These are phyloP conservation scores for Dynastes tityus DNA, from an alignment of 2,888 invertebrate genomes.

Conservation along the genomic window DNA sequence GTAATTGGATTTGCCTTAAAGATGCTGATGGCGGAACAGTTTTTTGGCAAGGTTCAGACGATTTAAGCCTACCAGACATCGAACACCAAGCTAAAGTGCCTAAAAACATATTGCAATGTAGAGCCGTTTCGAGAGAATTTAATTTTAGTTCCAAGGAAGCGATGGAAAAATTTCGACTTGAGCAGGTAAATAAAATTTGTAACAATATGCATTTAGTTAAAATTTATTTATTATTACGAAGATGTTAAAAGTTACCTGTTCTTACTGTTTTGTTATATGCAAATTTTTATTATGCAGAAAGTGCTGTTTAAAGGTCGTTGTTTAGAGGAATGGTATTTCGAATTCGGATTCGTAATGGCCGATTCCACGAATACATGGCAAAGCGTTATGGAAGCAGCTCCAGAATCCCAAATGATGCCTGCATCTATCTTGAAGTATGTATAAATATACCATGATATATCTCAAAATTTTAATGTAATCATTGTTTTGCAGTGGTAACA, in stretches of 20 bases:
- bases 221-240: too few species aligned
- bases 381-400: slow-evolving; percentile 97
- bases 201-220: neutral
- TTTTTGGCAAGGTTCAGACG: slow-evolving; percentile 97
- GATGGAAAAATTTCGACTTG: slow-evolving; percentile 96
- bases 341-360: slow-evolving; percentile 99
- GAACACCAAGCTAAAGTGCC: slow-evolving; percentile 99
- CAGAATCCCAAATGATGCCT: slow-evolving; percentile 99
- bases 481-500: slow-evolving; percentile 83
- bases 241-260: too few species aligned
- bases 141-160: slow-evolving; percentile 93
- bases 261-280: too few species aligned
- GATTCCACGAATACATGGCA: slow-evolving; percentile 99
- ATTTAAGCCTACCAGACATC: slow-evolving; percentile 89
- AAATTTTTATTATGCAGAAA: slow-evolving; percentile 74
- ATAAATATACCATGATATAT: slow-evolving; percentile 28
- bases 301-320: slow-evolving; percentile 89
- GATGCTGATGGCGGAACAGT: slow-evolving; percentile 95
- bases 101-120: slow-evolving; percentile 94
- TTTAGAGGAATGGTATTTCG: slow-evolving; percentile 99
- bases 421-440: slow-evolving; percentile 94
- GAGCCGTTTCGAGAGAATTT: slow-evolving; percentile 91
- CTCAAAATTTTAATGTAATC: slow-evolving; percentile 25
- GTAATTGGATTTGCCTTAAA: slow-evolving; percentile 98
- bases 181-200: slow-evolving; percentile 76